phyloP scores from a whole-genome alignment of 2,888 invertebrate species.

The Stenichneumon culpator region DNA sequence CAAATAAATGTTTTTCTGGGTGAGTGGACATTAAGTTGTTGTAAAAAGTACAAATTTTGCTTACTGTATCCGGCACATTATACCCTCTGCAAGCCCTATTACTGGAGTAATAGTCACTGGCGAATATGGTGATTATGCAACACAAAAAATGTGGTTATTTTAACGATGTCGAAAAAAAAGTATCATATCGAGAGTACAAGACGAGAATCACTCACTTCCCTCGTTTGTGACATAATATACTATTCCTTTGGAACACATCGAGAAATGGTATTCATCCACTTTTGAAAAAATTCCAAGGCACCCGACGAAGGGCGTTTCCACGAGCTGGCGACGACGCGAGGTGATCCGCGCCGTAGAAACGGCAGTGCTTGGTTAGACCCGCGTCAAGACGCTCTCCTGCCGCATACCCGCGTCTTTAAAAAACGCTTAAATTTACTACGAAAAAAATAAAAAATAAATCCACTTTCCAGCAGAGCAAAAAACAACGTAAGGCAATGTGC shows the following conservation, averaged over 20 bases:
- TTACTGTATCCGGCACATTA: no score
- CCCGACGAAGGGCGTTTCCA: not conserved
- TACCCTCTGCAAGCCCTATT: no score
- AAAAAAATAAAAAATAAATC: not conserved
- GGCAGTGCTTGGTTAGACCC: not conserved
- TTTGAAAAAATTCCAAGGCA: not conserved
- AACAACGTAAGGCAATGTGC: not conserved
- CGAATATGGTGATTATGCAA: no score
- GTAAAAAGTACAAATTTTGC: no score
- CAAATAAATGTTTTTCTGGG: no score
- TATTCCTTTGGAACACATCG: not conserved
- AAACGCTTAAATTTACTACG: not conserved
- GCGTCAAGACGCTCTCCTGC: not conserved
- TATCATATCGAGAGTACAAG: no score
- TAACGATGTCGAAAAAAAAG: no score
- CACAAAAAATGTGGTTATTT: no score
- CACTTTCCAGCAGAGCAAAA: not conserved
- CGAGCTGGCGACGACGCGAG: not conserved
- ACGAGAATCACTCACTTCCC: no score
- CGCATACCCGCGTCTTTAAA: not conserved
- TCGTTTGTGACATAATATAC: not conserved
- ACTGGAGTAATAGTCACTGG: no score
- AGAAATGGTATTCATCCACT: not conserved
- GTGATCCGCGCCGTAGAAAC: not conserved
- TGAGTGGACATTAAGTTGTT: no score